Evolutionary conservation across 2,797 vertebrate genomes (phyloP), one percentile per base, ranked within the genome.

Genomic region (Amazonetta brasiliensis): DNA sequence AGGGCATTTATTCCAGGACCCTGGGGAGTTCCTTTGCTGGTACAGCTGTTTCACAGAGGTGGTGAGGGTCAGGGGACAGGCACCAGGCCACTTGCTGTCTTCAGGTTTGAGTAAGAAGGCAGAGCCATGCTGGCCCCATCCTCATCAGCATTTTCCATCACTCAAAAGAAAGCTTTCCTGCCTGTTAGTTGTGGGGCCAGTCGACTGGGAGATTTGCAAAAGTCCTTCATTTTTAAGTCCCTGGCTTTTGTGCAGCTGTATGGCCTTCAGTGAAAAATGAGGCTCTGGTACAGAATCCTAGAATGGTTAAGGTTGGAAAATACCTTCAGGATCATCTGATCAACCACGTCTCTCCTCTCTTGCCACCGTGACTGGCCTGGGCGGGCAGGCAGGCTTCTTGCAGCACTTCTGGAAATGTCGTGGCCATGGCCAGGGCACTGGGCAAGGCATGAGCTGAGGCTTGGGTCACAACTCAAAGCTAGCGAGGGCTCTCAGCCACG

Each of bases 401-500:
- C 60, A 52, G 63, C 7, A 3, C 20, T 30, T 41, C 44, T 59
- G 50, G 50, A 76, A 54, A 7, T 9, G 26, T 66, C 1, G 1
- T 23, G 43, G 23, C 44, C 23, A 2, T 1, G 21, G 41, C 7
- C 30, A 35, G 56, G 23, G 55, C 69, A 11, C 43, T 10, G 28
- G 31, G 2, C 1, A 8, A 37, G 13, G 48, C 33, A 4, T 2
- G 16, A 71, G 43, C 59, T 63, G 69, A 30, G 60, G 33, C 30
- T 59, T 41, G 37, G 11, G 31, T 68, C 39, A 3, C 31, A 31
- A 1, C 50, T 60, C 50, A 43, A 46, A 60, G 71, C 15, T 9
- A 8, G 28, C 5, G 4, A 12, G 39, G 12, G 33, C 28, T 58
- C 31, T 28, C 3, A 22, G 52, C 20, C 14, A 4, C 0, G 0